Conservation (phyloP, 2,888 invertebrate genomes). For the Sphaeridia pumilis region DNA sequence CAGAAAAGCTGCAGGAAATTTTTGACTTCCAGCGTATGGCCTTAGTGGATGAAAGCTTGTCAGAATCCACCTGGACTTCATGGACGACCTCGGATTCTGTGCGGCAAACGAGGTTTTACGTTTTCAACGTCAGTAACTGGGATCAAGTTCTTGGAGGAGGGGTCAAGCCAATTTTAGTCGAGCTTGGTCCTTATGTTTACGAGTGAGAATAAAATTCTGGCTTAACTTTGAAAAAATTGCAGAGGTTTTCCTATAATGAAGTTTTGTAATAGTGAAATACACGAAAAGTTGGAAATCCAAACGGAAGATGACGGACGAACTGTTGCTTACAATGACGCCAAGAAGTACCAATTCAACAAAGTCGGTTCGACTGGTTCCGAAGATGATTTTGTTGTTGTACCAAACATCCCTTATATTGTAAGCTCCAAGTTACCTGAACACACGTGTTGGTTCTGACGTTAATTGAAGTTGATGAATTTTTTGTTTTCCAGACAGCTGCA, state of each 20-base stretch:
- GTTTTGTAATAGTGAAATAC: conserved; percentile 13
- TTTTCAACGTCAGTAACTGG: conserved; percentile 9
- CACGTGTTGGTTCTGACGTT: background rate
- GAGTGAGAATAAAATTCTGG: conserved; percentile 6
- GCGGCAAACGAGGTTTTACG: conserved; percentile 7
- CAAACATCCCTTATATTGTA: conserved; percentile 21
- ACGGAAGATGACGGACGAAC: background rate
- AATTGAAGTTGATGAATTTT: background rate
- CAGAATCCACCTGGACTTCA: background rate
- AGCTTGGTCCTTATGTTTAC: conserved; percentile 23
- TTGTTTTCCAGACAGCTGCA: conserved; percentile 1
- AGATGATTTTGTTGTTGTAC: conserved; percentile 12
- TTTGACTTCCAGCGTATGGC: background rate
- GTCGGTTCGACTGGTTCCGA: conserved; percentile 5
- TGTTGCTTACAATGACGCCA: conserved; percentile 13
- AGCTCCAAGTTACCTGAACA: conserved; percentile 1
- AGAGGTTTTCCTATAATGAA: background rate
- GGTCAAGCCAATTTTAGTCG: conserved; percentile 11
- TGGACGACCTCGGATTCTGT: background rate
- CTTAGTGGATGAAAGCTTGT: background rate
- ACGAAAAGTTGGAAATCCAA: conserved; percentile 19
- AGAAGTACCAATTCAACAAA: conserved; percentile 9
- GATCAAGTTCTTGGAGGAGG: conserved; percentile 3
- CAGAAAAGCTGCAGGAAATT: too few relatives aligned
- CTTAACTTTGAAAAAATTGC: background rate